A percentile compares a stretch with the other conserved stretches of the same genome.
These are phyloP conservation scores for Pseudopipra pipra DNA, from an alignment of 2,113 vertebrate genomes.

Conservation along the genomic window DNA sequence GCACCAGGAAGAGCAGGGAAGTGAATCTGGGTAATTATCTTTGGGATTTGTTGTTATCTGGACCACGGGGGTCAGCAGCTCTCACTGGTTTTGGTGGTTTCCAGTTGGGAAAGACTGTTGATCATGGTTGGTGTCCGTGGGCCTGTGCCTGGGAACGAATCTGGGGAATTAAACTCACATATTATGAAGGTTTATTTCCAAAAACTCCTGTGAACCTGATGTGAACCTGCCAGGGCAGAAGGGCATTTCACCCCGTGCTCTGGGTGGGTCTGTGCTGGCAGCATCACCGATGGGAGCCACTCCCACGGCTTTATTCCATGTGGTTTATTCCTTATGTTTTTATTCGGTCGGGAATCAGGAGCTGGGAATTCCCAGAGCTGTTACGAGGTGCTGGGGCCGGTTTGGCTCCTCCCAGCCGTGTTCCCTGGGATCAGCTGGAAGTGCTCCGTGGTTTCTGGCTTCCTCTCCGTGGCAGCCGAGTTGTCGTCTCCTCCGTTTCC, in stretches of 20 bases:
- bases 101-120: neutral
- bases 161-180: neutral
- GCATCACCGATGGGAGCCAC: neutral
- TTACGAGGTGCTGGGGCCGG: neutral
- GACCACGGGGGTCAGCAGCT: neutral
- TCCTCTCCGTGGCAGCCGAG: constrained; percentile 47
- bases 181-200: neutral
- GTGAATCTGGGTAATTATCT: neutral
- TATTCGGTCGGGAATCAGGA: neutral
- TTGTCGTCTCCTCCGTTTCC: constrained; percentile 69
- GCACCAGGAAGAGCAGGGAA: neutral
- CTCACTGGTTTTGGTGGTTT: neutral
- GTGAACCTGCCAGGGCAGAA: neutral
- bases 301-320: neutral
- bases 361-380: neutral
- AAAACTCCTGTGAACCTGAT: neutral
- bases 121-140: fast-evolving
- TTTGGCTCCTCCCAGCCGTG: neutral
- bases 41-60: neutral
- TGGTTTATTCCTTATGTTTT: neutral
- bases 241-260: neutral
- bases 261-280: neutral
- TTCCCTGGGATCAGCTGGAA: constrained; percentile 22
- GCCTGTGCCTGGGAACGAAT: neutral
- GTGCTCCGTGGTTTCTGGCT: neutral